Conservation (phyloP, 2,113 vertebrate species). For the Cebidichthys violaceus region DNA sequence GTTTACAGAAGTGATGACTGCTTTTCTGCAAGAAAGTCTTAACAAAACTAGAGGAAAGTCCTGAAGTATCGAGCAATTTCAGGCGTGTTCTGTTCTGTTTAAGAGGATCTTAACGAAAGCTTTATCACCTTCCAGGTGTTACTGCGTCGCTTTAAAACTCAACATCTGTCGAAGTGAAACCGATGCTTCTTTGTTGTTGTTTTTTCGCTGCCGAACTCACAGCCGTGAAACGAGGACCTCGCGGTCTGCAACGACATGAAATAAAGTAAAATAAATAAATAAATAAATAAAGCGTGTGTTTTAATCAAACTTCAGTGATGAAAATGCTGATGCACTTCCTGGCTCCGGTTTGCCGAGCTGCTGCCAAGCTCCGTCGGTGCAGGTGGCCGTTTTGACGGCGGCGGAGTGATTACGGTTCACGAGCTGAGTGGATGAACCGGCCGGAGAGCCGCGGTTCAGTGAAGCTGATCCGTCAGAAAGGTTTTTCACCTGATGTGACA, state of each 20-base stretch:
- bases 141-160: neutral
- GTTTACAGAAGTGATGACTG: neutral
- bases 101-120: neutral
- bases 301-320: constrained; percentile 26
- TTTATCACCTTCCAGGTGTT: neutral
- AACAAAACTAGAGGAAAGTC: neutral
- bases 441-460: constrained; percentile 11
- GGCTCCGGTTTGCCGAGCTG: constrained; percentile 6
- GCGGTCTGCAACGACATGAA: constrained; percentile 4
- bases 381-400: constrained; percentile 27
- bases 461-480: neutral
- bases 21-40: no score
- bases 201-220: neutral
- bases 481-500: constrained; percentile 21
- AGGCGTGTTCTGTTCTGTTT: neutral
- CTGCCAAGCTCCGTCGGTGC: constrained; percentile 52
- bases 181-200: neutral
- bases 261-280: neutral
- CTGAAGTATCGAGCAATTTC: neutral
- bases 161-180: neutral
- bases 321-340: constrained; percentile 46
- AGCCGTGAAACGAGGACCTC: constrained; percentile 39
- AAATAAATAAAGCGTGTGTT: constrained; percentile 19
- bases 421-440: constrained; percentile 34
- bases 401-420: constrained; percentile 47